Percentiles rank a stretch among this genome's conserved stretches.
These are phyloP conservation scores for Abramis brama DNA, from an alignment of 2,113 vertebrate species.

Conservation along the genomic window DNA sequence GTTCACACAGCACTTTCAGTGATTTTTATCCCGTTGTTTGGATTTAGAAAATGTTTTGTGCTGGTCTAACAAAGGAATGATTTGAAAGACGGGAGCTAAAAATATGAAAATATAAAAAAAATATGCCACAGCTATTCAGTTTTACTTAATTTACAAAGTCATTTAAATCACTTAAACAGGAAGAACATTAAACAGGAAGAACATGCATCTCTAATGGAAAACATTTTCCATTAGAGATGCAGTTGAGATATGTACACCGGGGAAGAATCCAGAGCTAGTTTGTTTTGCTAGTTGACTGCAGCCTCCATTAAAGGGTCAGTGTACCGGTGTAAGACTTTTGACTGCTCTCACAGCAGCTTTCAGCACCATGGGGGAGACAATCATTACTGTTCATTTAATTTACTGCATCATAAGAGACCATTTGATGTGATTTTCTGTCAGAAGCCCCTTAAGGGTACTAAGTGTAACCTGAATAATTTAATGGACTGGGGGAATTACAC, in stretches of 20 bases:
- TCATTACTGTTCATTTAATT: conserved; percentile 12
- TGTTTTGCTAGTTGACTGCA: conserved; percentile 33
- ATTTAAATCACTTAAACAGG: conserved; percentile 20
- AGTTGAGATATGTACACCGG: background rate
- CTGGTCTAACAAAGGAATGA: background rate
- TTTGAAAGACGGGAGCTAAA: background rate
- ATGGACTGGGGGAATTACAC: too few relatives aligned
- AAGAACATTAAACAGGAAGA: conserved; percentile 19
- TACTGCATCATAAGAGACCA: background rate
- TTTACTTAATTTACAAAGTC: background rate
- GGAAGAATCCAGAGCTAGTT: background rate
- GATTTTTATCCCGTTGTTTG: background rate
- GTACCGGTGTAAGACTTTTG: background rate
- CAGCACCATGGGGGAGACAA: conserved; percentile 7
- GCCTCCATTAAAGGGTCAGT: conserved; percentile 12
- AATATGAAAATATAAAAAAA: background rate
- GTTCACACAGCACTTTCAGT: background rate
- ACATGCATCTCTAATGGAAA: too few relatives aligned
- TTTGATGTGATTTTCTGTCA: background rate
- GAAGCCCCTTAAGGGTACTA: background rate
- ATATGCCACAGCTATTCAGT: background rate
- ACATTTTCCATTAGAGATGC: background rate
- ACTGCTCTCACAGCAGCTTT: conserved; percentile 23
- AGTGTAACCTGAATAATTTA: background rate
- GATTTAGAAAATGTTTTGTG: conserved; percentile 2